These are phyloP conservation scores for Cladopsammia gracilis DNA, from an alignment of 64 coral and sea anemone genomes.

Conservation along the genomic window DNA sequence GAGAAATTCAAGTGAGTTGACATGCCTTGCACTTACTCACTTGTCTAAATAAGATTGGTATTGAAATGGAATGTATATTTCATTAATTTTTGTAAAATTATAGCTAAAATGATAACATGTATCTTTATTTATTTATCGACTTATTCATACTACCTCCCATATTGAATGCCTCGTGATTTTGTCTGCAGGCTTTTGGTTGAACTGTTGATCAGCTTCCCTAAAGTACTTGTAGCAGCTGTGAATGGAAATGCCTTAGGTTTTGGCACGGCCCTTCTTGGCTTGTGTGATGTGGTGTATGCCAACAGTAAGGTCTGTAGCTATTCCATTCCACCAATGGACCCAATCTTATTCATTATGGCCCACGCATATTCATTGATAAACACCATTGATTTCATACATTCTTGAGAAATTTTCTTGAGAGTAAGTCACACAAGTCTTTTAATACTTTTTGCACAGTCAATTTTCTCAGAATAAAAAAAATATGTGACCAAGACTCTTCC, in stretches of 20 bases:
- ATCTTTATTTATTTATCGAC: no score
- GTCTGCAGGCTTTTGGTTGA: constrained; percentile 79
- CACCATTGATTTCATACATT: no score
- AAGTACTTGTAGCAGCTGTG: constrained; percentile 92
- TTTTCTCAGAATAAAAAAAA: no score
- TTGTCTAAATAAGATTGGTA: neutral
- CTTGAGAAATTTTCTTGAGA: no score
- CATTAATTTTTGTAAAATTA: neutral
- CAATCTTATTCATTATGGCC: no score
- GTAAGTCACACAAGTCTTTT: no score
- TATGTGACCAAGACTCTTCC: no score
- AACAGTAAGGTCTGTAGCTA: constrained; percentile 65
- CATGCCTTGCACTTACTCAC: neutral
- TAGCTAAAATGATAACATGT: no score
- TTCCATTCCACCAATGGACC: no score
- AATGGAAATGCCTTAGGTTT: constrained; percentile 88
- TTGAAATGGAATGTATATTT: neutral
- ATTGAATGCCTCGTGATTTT: neutral
- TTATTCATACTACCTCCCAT: neutral
- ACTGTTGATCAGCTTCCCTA: constrained; percentile 83
- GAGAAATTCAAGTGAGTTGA: constrained; percentile 93
- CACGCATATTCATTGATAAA: no score
- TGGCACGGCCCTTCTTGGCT: constrained; percentile 79
- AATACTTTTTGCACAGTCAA: no score
- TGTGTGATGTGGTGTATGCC: constrained; percentile 96